Evolutionary conservation across 2,797 vertebrate genomes (phyloP).

Genomic region (Potorous gilbertii): DNA sequence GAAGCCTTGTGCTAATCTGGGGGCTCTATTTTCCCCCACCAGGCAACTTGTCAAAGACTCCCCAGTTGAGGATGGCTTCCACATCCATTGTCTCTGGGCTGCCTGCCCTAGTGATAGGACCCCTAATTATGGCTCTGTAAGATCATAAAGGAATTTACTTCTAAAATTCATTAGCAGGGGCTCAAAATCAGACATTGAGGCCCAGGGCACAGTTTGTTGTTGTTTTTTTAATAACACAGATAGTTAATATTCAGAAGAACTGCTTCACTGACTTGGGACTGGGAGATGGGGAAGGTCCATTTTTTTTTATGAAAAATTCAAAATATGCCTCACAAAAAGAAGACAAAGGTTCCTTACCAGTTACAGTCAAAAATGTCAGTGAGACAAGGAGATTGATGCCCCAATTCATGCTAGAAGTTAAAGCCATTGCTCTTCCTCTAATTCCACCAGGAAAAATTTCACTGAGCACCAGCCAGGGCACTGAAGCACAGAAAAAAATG

Average conservation of each 20-base stretch:
- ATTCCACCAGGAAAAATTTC: conserved; percentile 96
- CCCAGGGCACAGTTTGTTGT: conserved; percentile 7
- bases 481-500: conserved; percentile 81
- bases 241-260: conserved; percentile 30
- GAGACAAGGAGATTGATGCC: conserved; percentile 96
- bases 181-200: conserved; percentile 35
- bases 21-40: not conserved
- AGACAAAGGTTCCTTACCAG: conserved; percentile 86
- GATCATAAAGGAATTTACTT: not conserved
- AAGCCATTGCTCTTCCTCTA: conserved; percentile 93
- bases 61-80: not conserved
- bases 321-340: not conserved
- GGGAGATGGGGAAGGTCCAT: not conserved
- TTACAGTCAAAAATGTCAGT: conserved; percentile 94
- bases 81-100: not conserved
- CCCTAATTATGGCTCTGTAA: not conserved
- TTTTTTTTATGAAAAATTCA: not conserved
- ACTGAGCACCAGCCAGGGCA: conserved; percentile 95
- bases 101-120: not conserved
- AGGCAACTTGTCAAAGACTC: not conserved
- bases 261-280: not conserved
- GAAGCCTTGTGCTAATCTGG: not conserved
- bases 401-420: conserved; percentile 96
- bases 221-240: conserved; percentile 8
- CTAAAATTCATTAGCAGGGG: conserved; percentile 29